Evolutionary conservation across 1,140 invertebrate genomes (phyloP), one percentile per base, ranked within the genome.

Genomic region (Heliothis virescens): DNA sequence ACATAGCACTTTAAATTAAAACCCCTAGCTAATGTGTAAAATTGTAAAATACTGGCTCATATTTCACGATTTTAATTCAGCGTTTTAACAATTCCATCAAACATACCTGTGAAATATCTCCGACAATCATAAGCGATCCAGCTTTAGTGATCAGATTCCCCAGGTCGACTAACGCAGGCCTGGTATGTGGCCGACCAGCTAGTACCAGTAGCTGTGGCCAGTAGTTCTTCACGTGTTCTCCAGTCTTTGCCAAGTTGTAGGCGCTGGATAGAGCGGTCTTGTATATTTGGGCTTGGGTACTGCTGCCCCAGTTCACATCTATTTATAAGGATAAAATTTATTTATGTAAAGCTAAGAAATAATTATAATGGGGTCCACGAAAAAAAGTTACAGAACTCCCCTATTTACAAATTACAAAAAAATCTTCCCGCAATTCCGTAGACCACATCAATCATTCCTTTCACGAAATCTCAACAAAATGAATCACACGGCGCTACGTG

Each of bases 241-340:
- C 97, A 2, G 98, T 97, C 18, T 97, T 96, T 16, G 97, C 97
- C 79, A 99, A 91, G 84, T 97, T 97, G 80, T 97, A 95, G 2
- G 98, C 96, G n/a, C 98, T 97, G 55, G 97, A 96, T 1, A 99
- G 89, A 3, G 99, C 98, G 60, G 97, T 98, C 91, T 98, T 98
- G 93, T 99, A 99, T 16, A 97, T 98, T 94, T 99, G 98, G 0
- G 98, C 99, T 94, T 99, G 99, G 0, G 98, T 98, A 10, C 98
- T 99, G 63, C 98, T 99, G 13, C 99, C 99, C 99, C 99, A 99
- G 93, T 99, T 99, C 2, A 99, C 98, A 92, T 99, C 99, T 98
- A 85, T 53, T 71, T 72, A 18, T n/a, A 50, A 15, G 5, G 11
- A 52, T 15, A 9, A n/a, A 41, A 48, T 47, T n/a, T 26, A 2